Base-by-base conservation (phyloP, 2,113 vertebrate genomes). In the Prinia subflava region DNA sequence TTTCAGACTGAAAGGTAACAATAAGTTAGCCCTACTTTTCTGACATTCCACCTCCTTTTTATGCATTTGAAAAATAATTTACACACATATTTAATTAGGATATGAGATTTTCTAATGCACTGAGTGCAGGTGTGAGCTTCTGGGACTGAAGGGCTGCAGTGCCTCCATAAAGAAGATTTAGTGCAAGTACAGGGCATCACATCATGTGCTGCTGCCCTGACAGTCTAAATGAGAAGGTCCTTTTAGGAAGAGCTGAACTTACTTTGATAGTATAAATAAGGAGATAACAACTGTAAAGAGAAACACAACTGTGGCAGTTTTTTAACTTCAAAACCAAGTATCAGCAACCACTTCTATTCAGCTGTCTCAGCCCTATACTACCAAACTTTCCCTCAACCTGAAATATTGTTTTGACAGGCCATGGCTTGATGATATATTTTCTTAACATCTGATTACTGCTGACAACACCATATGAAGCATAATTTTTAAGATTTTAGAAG, bases 261-360 rank as follows among this genome's bases (percentile, higher is more conserved):
- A 7, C 11, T 35, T 49, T 57, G 25, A 30, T 23, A 30, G 5
- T 13, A 44, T 21, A 49, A 30, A 31, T 33, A 13, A 74, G 46
- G 46, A 73, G 13, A 24, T 9, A 70, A 8, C 15, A 70, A 8
- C 15, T 39, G 9, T 37, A 55, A 31, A 55, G 12, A 46, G 33
- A 24, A 20, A 25, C 3, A n/a, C 6, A 78, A 20, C 37, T 30
- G 2, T 17, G 5, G 1, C 0, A 0, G 0, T 2, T 28, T 73
- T 42, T 64, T 19, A 17, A 44, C 4, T 46, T 83, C 6, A 21
- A 89, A 46, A 39, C 30, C 24, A 52, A 52, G 2, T 16, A 65
- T 19, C 19, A 60, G 21, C 20, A 39, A 70, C 6, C 7, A 52
- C 20, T 76, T 68, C 21, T 37, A 44, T 63, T 53, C 13, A 67